phyloP scores from a whole-genome alignment of 2,113 vertebrate genomes.

The Alexandromys fortis region DNA sequence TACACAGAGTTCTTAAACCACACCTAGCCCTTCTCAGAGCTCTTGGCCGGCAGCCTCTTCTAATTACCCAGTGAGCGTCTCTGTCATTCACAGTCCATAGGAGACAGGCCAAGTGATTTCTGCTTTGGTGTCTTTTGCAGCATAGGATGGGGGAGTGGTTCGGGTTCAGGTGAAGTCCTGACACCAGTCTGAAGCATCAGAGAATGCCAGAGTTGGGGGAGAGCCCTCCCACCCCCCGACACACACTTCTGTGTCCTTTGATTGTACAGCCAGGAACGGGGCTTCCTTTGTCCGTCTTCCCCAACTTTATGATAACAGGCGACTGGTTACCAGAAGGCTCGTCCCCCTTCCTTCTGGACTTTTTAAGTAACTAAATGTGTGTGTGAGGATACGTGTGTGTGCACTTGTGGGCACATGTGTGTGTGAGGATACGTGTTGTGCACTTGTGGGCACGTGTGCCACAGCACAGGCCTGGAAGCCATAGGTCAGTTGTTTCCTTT shows the following conservation, averaged over 20 bases:
- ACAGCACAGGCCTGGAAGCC: background rate
- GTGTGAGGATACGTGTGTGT: background rate
- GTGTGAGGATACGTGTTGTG: background rate
- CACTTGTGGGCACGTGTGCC: background rate
- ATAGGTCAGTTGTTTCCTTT: background rate
- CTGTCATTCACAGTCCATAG: slow-evolving; percentile 71
- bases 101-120: background rate
- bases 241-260: background rate
- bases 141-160: background rate
- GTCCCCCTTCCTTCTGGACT: background rate
- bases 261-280: fast-evolving
- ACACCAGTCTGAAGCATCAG: background rate
- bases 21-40: slow-evolving; percentile 55
- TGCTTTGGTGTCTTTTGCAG: background rate
- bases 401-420: background rate
- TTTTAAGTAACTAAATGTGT: background rate
- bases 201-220: background rate
- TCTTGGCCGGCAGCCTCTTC: slow-evolving; percentile 56
- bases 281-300: background rate
- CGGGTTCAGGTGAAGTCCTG: background rate
- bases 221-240: background rate
- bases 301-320: background rate
- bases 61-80: slow-evolving; percentile 61
- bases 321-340: background rate
- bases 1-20: slow-evolving; percentile 47